Evolutionary conservation across 2,113 vertebrate genomes (phyloP), one percentile per base, ranked within the genome.

Genomic region (Ceyx cyanopectus): DNA sequence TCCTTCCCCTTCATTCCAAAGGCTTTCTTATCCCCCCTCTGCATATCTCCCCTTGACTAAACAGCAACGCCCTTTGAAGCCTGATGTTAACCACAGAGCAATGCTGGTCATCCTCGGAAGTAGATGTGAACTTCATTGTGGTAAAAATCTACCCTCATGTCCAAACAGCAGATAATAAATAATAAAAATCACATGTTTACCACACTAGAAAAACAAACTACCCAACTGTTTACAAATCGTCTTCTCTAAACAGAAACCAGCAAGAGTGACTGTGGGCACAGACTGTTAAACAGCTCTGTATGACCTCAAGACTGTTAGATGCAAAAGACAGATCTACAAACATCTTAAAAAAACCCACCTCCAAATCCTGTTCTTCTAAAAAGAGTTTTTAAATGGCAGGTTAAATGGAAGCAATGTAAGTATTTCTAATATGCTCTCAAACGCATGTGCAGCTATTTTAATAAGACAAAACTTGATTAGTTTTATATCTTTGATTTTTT

Each of bases 221-320:
- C 7, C 46, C 32, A 29, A 13, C 27, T 62, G 30, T 68, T 90
- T 37, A 62, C 50, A 51, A 58, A 69, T 51, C 40, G 30, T 46
- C 54, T 80, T 87, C 43, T 77, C 43, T 77, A 29, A 41, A 60
- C 50, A 58, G 46, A 79, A 75, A 30, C 5, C 24, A 46, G 16
- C 34, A 29, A 62, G 17, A 29, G 6, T 12, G 4, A 40, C 43
- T 61, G 21, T 2, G 9, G 54, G 41, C 51, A 84, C 5, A 56
- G 50, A 27, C 75, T 88, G 37, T 46, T 58, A 32, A 82, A 73
- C 57, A 82, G 6, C 14, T 58, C 53, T 67, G 12, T 51, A 37
- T 40, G 65, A 95, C 73, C 90, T 94, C 82, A 48, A 84, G 73
- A 65, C 34, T 41, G 9, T 81, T 87, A 89, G 58, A 89, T 92